Base-by-base conservation (phyloP, 2,113 vertebrate genomes). In the Isichthys henryi region DNA sequence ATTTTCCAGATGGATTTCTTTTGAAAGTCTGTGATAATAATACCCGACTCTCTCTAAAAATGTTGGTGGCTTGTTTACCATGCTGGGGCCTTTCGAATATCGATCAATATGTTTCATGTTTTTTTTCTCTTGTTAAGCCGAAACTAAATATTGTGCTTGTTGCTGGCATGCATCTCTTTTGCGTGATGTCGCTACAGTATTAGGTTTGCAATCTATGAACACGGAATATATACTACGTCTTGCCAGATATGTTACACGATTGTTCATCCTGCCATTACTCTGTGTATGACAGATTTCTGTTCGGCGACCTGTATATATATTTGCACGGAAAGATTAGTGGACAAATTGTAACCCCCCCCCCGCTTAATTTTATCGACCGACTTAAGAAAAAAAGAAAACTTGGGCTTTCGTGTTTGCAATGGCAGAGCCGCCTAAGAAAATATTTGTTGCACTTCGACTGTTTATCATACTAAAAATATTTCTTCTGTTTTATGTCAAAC, bases 401-500 rank as follows among this genome's bases (percentile, higher is more conserved):
- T 93, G 91, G 56, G 82, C 86, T 88, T 90, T 90, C 77, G 89
- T 91, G 91, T 94, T 92, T 92, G 88, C n/a, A 83, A 92, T 92
- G 91, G 92, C 91, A 91, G 91, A 84, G 35, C 87, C 87, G 15
- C 92, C 84, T 93, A 45, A 84, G 39, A 92, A 94, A 95, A 95
- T 94, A 95, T 95, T 92, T 92, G 88, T 94, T 86, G 89, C 93
- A 92, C 96, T 96, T 97, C 95, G 95, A 95, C 94, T 95, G 94
- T 97, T 97, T 96, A 96, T 95, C 95, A 95, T 96, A 96, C 96
- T 95, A 95, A 96, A 97, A 97, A 97, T 96, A 97, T 96, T 96
- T 96, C 94, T 95, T 95, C 94, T 95, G 94, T 96, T 96, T 95
- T 95, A 95, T 96, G 95, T 96, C 95, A 95, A 94, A 94, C 94